Percentiles rank a stretch among this genome's conserved stretches.
Evolutionary conservation across 2,113 vertebrate species (phyloP).

Genomic region (human): GRCh38 chrX:45710501-45711000

Average conservation of each 20-base stretch:
- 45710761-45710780: slow-evolving; percentile 63
- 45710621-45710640: slow-evolving; percentile 74
- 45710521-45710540: slow-evolving; percentile 81
- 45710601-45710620: slow-evolving; percentile 78
- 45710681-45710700: slow-evolving; percentile 86
- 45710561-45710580: slow-evolving; percentile 79
- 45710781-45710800: slow-evolving; percentile 63
- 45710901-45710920: not conserved
- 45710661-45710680: slow-evolving; percentile 80
- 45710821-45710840: slow-evolving; percentile 73
- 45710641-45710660: slow-evolving; percentile 85
- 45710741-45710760: slow-evolving; percentile 82
- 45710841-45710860: not conserved
- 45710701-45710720: slow-evolving; percentile 81
- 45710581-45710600: slow-evolving; percentile 76
- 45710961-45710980: not conserved
- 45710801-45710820: slow-evolving; percentile 46
- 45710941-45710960: not conserved
- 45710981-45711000: not conserved
- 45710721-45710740: slow-evolving; percentile 81
- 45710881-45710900: not conserved
- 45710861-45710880: not conserved
- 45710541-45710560: slow-evolving; percentile 86
- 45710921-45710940: not conserved
- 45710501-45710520: slow-evolving; percentile 54